A percentile compares a stretch with the other conserved stretches of the same genome.
These are phyloP conservation scores for Dromaius novaehollandiae DNA, from an alignment of 2,113 vertebrate species.

Conservation along the genomic window DNA sequence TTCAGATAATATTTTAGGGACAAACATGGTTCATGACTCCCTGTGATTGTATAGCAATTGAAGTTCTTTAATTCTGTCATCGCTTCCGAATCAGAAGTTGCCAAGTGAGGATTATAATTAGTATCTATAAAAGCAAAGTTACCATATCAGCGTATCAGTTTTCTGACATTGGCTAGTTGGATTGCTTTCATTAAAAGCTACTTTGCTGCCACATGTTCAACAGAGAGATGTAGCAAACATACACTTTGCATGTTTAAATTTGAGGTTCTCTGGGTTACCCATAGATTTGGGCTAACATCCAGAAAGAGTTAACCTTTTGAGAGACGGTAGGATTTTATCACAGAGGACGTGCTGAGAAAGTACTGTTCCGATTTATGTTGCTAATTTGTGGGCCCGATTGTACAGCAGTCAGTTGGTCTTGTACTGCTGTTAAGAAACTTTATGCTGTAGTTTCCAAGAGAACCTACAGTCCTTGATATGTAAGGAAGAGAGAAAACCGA, in stretches of 20 bases:
- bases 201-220: neutral
- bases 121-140: neutral
- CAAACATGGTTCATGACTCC: neutral
- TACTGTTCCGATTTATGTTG: neutral
- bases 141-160: neutral
- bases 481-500: neutral
- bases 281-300: neutral
- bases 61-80: neutral
- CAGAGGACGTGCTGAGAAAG: neutral
- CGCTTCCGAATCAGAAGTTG: neutral
- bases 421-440: neutral
- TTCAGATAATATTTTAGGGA: neutral
- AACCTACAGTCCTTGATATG: neutral
- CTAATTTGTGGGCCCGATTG: neutral
- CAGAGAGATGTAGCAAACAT: fast-evolving
- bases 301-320: neutral
- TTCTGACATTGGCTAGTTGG: neutral
- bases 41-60: neutral
- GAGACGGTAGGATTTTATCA: neutral
- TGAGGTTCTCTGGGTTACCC: neutral
- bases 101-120: neutral
- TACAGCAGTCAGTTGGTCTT: neutral
- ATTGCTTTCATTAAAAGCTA: neutral
- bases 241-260: neutral
- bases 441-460: neutral